phyloP scores from a whole-genome alignment of 2,113 vertebrate species.

The Urocynchramus pylzowi region DNA sequence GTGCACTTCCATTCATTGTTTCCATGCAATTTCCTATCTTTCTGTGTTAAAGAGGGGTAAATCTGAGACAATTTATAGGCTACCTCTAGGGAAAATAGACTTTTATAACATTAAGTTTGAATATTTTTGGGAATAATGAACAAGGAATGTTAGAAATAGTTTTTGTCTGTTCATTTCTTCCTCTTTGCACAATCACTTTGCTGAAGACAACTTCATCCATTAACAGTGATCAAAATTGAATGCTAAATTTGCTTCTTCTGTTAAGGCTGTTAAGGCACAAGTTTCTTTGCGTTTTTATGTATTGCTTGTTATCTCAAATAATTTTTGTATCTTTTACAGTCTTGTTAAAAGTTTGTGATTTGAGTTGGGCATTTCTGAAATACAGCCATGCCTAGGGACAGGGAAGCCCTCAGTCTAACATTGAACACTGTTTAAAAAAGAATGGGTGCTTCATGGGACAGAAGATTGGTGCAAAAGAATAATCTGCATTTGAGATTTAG shows the following conservation, averaged over 20 bases:
- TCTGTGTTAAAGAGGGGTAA: constrained; percentile 55
- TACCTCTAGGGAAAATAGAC: constrained; percentile 53
- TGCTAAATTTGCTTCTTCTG: background rate
- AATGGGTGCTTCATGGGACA: background rate
- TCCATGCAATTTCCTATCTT: constrained; percentile 69
- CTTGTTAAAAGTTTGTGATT: background rate
- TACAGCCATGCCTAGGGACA: rapidly evolving
- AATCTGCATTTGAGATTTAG: background rate
- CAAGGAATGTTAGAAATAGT: background rate
- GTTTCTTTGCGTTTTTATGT: background rate
- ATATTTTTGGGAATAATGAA: background rate
- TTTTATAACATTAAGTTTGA: background rate
- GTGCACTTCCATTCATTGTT: constrained; percentile 76
- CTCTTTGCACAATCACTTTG: background rate
- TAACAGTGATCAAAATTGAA: background rate
- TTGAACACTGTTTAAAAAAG: background rate
- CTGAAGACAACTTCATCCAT: background rate
- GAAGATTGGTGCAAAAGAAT: background rate
- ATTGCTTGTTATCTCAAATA: background rate
- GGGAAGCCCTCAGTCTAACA: background rate
- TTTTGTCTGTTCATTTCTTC: background rate
- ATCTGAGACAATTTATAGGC: constrained; percentile 52
- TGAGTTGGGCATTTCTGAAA: background rate
- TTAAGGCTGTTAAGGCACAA: background rate
- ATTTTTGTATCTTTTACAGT: background rate